Base-by-base conservation (phyloP, 1,140 invertebrate species). In the Chymomyza costata region DNA sequence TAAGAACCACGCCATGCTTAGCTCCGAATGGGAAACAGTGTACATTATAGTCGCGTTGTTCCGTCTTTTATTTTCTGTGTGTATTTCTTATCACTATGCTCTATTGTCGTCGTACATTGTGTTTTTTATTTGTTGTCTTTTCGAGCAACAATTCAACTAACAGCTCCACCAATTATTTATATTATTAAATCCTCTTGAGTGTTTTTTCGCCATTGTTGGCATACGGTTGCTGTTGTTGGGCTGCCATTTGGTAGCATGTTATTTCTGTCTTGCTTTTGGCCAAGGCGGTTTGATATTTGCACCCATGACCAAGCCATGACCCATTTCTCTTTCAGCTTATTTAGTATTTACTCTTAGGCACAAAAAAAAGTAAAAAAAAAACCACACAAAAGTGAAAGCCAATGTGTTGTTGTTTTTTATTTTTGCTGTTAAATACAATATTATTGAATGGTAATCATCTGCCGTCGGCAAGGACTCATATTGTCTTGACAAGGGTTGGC, bases 161-260 rank as follows among this genome's bases (percentile, higher is more conserved):
- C 64, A 74, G 65, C 50, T 53, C 69, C 69, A 67, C 78, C 76
- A 78, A 82, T 82, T 82, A 82, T 82, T 82, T 82, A 82, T 82
- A 82, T 82, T 82, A 82, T 82, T 82, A 82, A 82, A 78, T 66
- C 78, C 65, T 67, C 73, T 80, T 67, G 73, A 78, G 71, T 78
- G 66, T 78, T 55, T 57, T 64, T 37, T n/a, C n/a, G n/a, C 25
- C 13, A 43, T 43, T 43, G 18, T 25, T 25, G 21, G 21, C 21
- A 25, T 25, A 25, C 19, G n/a, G 18, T 43, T 43, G 18, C 6
- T 58, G 51, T 54, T 48, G 38, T 43, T 61, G 32, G 55, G 53
- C 35, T 53, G 28, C 18, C 28, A 30, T 30, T 60, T 61, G 52
- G 53, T 50, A n/a, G n/a, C n/a, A n/a, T 60, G 45, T 61, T 59